phyloP scores from a whole-genome alignment of 2,797 vertebrate genomes.

The Apogon talboti region DNA sequence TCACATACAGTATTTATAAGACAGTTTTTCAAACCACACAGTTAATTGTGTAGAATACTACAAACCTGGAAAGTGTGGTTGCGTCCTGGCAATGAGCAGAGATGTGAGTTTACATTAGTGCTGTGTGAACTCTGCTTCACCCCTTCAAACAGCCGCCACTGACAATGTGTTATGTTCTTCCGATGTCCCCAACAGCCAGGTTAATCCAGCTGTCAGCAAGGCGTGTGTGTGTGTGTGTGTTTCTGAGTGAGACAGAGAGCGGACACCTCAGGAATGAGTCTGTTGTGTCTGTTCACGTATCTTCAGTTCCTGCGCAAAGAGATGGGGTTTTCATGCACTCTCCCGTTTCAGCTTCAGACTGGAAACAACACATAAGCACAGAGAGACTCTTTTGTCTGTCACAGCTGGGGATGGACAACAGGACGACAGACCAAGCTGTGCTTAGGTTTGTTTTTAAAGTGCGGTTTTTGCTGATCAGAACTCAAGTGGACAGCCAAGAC shows the following conservation, averaged over 20 bases:
- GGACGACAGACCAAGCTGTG: background rate
- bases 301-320: slow-evolving; percentile 11
- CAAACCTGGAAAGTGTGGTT: background rate
- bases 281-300: slow-evolving; percentile 1
- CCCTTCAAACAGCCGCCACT: slow-evolving; percentile 12
- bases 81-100: background rate
- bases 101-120: slow-evolving; percentile 8
- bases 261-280: slow-evolving; percentile 1
- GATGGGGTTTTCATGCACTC: background rate
- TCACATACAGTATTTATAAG: no score
- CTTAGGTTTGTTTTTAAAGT: no score
- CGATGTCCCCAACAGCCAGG: background rate
- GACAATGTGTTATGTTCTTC: slow-evolving; percentile 6
- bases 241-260: no score
- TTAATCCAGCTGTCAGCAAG: slow-evolving; percentile 12
- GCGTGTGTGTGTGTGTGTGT: background rate
- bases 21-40: background rate
- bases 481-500: no score
- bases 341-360: background rate
- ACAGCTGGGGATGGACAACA: slow-evolving; percentile 6
- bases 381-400: background rate
- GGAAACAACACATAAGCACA: slow-evolving; percentile 2
- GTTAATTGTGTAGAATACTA: background rate
- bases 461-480: no score
- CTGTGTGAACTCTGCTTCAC: slow-evolving; percentile 18